These are phyloP conservation scores for Sarcoramphus papa DNA, from an alignment of 2,797 vertebrate genomes.

Conservation along the genomic window DNA sequence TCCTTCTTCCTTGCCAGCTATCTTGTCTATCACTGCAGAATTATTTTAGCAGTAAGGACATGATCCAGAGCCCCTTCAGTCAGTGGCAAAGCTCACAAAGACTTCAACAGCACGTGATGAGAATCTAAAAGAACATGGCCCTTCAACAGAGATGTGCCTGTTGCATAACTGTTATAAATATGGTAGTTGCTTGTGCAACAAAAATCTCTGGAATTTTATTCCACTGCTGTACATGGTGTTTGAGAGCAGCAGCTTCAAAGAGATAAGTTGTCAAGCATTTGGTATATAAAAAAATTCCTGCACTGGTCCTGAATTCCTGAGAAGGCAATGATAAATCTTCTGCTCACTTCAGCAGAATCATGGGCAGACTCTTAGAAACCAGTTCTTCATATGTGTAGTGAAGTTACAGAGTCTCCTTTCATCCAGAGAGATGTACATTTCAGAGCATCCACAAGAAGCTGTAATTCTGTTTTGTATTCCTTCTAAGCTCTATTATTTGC, in stretches of 20 bases:
- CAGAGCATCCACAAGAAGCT: neutral
- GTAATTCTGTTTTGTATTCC: neutral
- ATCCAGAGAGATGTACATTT: neutral
- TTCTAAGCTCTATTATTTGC: neutral
- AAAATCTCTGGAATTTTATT: neutral
- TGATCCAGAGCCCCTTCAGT: neutral
- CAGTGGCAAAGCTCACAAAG: neutral
- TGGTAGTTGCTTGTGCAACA: neutral
- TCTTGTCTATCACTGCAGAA: neutral
- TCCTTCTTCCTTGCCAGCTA: slow-evolving; percentile 41
- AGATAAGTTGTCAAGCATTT: neutral
- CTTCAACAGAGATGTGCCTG: neutral
- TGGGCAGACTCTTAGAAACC: neutral
- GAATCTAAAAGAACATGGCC: neutral
- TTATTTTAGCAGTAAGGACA: neutral
- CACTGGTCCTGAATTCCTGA: neutral
- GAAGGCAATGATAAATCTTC: neutral
- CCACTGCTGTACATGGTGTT: neutral
- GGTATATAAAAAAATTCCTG: neutral
- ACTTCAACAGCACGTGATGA: neutral
- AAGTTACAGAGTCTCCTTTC: neutral
- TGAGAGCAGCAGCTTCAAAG: neutral
- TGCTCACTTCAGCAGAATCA: neutral
- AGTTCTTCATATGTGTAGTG: neutral
- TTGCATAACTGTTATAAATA: neutral